Conservation (phyloP, 2,888 invertebrate genomes). For the Lydus trimaculatus region DNA sequence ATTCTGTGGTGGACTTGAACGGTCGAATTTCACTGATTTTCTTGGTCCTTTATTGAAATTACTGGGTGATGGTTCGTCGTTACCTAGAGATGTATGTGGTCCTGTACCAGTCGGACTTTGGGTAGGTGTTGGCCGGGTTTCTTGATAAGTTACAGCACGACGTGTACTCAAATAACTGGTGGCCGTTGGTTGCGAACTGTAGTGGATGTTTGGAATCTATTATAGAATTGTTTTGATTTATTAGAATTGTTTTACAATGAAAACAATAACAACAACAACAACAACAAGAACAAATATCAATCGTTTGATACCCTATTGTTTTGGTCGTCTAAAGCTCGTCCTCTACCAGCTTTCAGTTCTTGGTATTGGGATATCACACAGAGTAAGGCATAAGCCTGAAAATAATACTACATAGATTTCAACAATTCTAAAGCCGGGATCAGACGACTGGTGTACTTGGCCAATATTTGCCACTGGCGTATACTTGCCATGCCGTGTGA, state of each 20-base stretch:
- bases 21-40: constrained; percentile 76
- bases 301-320: constrained; percentile 63
- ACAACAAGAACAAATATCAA: constrained; percentile 1
- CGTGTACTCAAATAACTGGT: constrained; percentile 64
- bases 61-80: constrained; percentile 60
- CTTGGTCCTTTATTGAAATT: constrained; percentile 62
- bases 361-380: constrained; percentile 90
- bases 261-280: neutral
- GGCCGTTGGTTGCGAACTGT: constrained; percentile 64
- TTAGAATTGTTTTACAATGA: neutral
- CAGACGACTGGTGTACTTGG: too few species aligned
- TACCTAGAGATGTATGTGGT: constrained; percentile 58
- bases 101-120: constrained; percentile 60
- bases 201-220: constrained; percentile 65
- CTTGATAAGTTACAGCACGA: constrained; percentile 62
- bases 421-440: neutral
- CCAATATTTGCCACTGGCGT: too few species aligned
- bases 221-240: constrained; percentile 20
- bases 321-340: constrained; percentile 73
- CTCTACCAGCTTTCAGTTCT: constrained; percentile 77
- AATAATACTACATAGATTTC: constrained; percentile 11
- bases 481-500: too few species aligned
- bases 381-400: constrained; percentile 80
- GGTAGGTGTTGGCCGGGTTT: constrained; percentile 65
- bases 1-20: constrained; percentile 43